Conservation (phyloP, 2,888 invertebrate species). For the Fragum fragum region DNA sequence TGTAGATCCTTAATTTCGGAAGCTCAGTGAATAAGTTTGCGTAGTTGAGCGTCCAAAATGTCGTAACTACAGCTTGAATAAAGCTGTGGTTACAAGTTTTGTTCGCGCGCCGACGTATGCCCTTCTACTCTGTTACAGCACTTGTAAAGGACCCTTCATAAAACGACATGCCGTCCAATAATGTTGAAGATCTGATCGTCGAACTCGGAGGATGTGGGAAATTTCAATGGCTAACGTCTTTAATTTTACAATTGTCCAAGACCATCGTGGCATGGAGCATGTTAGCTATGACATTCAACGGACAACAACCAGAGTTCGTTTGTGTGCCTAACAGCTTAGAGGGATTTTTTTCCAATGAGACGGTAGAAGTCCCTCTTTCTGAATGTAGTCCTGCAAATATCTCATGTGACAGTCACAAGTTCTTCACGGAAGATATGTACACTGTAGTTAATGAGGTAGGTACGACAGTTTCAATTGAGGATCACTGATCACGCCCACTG, state of each 20-base stretch:
- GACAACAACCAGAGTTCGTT: slow-evolving; percentile 69
- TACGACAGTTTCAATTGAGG: no score
- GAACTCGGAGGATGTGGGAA: slow-evolving; percentile 71
- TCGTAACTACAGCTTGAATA: no score
- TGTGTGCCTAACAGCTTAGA: slow-evolving; percentile 39
- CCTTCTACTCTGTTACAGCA: neutral
- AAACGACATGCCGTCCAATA: slow-evolving; percentile 12
- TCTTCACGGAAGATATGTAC: slow-evolving; percentile 45
- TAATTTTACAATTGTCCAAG: slow-evolving; percentile 58
- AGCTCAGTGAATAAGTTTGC: no score
- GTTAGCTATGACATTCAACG: slow-evolving; percentile 76
- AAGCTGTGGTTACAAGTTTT: no score
- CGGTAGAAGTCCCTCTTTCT: neutral
- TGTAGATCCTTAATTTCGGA: no score
- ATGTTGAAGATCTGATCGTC: slow-evolving; percentile 68
- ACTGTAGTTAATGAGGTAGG: slow-evolving; percentile 38
- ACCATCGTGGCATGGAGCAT: slow-evolving; percentile 70
- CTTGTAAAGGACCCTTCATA: neutral
- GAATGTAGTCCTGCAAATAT: slow-evolving; percentile 27
- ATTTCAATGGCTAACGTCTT: slow-evolving; percentile 69
- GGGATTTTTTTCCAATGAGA: slow-evolving; percentile 1
- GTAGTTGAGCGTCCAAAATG: no score
- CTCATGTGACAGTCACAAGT: slow-evolving; percentile 37
- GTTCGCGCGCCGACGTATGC: no score
- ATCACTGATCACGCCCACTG: no score